Evolutionary conservation across 2,888 invertebrate species (phyloP), one percentile per base, ranked within the genome.

Genomic region (Tortricodes alternella): DNA sequence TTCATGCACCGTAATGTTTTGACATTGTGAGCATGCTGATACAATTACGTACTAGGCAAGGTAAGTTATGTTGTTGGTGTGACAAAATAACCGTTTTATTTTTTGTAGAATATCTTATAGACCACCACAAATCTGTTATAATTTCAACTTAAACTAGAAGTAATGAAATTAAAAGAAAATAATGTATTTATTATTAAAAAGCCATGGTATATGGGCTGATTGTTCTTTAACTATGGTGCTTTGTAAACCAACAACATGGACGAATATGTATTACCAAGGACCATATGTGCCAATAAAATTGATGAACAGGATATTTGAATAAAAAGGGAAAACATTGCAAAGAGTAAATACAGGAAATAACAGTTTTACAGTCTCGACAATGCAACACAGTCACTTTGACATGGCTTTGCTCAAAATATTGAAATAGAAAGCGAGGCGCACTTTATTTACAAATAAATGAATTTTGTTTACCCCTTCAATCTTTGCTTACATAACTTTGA

Each of bases 241-340:
- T 37, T 37, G 32, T 62, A 73, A 65, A 66, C 56, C 50, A 74
- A 80, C 73, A 78, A 77, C 73, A 75, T 62, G 75, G 74, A 73
- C 29, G n/a, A 16, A 37, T 7, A 50, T n/a, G 44, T 29, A 44
- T 50, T 37, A 50, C 43, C 37, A 15, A 49, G 18, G 16, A 50
- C 15, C 23, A 50, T 44, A 50, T 19, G 56, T 56, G 59, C 50
- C 37, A 53, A 50, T 46, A 44, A n/a, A n/a, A 50, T 35, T 44
- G 3, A 50, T 57, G 56, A n/a, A n/a, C n/a, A n/a, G n/a, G n/a
- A n/a, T 16, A 35, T 49, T 50, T 50, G 37, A n/a, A n/a, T n/a
- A n/a, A 44, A 21, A 37, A 56, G 49, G 49, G 90, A 89, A 90
- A 90, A 90, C 90, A 90, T 89, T 90, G 90, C 90, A 90, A 89